Base-by-base conservation (phyloP, 35 echinoderm and acorn worm genomes). In the Holothuria glaberrima region DNA sequence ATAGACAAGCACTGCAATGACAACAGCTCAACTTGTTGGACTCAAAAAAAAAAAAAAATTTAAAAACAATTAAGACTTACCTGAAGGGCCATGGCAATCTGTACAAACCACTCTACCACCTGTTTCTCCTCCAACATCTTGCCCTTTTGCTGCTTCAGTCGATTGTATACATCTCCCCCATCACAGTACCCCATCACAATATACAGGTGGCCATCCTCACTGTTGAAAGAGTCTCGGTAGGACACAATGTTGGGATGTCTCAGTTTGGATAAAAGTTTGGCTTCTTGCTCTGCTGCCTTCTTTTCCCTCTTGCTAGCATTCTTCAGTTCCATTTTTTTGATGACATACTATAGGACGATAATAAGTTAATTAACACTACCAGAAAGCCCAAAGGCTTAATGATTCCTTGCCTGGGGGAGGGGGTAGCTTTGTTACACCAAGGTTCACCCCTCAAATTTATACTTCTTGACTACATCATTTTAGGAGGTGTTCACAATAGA, bases 131-230 rank as follows among this genome's bases (percentile, higher is more conserved):
- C 80, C 41, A 99, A 68, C 34, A 93, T 71, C n/a, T 28, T 34
- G 12, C 88, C 89, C 50, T 99, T 99, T 80, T 99, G 97, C 48
- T 93, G 86, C 60, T 99, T 99, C 28, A 99, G 71, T 45, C 89
- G 72, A 48, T 78, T 93, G 76, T 99, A 99, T 0, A 99, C 58
- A 60, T 99, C 97, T 25, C 97, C 97, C 6, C 93, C 97, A 72
- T 99, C 97, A 67, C 97, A 99, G 77, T 95, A 99, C 0, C 97
- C 97, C 97, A 99, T 99, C 22, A 94, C 97, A 22, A 99, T 99
- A 75, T 99, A 99, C 1, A 99, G 80, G 86, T 83, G 92, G 20
- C 97, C 97, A 50, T 99, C 97, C 6, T 99, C 89, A 38, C 88
- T 95, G 75, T 99, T 93, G 92, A 99, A 99, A 0, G 97, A 99